These are phyloP conservation scores for Myotis lucifugus DNA, from an alignment of 2,113 vertebrate genomes.

Conservation along the genomic window DNA sequence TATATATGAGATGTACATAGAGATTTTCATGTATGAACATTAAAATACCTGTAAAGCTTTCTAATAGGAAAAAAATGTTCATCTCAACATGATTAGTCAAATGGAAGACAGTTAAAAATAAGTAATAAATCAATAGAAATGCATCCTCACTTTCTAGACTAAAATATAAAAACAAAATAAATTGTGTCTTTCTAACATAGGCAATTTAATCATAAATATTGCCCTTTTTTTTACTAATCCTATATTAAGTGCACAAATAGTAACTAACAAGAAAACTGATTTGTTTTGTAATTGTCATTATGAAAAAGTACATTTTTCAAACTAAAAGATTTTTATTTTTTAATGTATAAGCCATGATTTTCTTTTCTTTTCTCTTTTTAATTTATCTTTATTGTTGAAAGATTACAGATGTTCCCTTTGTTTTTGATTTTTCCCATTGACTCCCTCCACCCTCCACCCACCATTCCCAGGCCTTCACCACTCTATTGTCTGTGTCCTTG, in stretches of 20 bases:
- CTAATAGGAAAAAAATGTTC: background rate
- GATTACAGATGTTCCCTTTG: too few relatives aligned
- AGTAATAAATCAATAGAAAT: background rate
- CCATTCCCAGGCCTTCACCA: too few relatives aligned
- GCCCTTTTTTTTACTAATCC: background rate
- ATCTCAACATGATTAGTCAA: background rate
- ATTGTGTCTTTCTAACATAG: background rate
- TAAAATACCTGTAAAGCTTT: background rate
- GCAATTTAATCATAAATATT: conserved; percentile 13
- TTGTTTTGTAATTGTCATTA: background rate
- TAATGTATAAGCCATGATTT: too few relatives aligned
- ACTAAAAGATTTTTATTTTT: background rate
- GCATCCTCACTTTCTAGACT: background rate
- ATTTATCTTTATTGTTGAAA: too few relatives aligned
- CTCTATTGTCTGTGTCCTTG: too few relatives aligned
- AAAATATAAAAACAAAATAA: conserved; percentile 10
- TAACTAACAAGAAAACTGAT: background rate
- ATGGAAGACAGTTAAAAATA: background rate
- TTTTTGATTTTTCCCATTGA: too few relatives aligned
- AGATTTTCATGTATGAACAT: background rate
- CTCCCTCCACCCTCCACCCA: too few relatives aligned
- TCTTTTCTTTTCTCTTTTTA: too few relatives aligned
- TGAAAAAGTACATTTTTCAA: background rate
- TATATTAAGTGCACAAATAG: background rate
- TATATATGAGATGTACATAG: fast-evolving